Evolutionary conservation across 2,888 invertebrate genomes (phyloP), one percentile per base, ranked within the genome.

Genomic region (Morpho achilles): DNA sequence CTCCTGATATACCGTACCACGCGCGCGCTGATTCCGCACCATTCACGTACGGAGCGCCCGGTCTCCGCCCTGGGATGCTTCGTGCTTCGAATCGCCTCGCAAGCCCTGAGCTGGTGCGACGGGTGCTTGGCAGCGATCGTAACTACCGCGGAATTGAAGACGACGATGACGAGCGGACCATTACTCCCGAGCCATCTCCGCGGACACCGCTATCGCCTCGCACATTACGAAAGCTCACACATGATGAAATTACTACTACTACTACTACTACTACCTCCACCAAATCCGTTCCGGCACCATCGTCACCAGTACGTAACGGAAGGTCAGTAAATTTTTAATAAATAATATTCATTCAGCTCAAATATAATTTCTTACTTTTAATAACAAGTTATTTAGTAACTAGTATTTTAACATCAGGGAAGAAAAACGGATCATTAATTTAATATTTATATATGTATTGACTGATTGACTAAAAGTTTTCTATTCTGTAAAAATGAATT

Each of bases 1-100:
- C 73, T 60, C 68, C 74, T 42, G 93, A 94, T 81, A 96, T 96
- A 81, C 97, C 97, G 70, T 97, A 97, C 89, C 97, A 97, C 94
- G 97, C 97, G 76, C 93, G 97, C 75, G 94, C 96, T 71, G 96
- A 97, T 84, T 96, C 96, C 73, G 94, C 96, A 73, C 97, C 97
- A 64, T 97, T 97, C 88, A 96, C 96, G 59, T 97, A 97, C 93
- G 96, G 96, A 59, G 94, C 93, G 63, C 93, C 94, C 62, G 87
- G 87, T 67, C 82, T 88, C 61, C 80, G 84, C 63, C 85, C 91
- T 71, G 92, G 92, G 76, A 94, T 94, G 94, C 92, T 94, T 72
- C 94, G 92, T 70, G 89, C 93, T 65, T 93, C 94, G 74, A 93
- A 94, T 80, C 95, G 95, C 74, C 92, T 96, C 68, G 95, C 95